Evolutionary conservation across 2,888 invertebrate species (phyloP).

Genomic region (Melieria picta): DNA sequence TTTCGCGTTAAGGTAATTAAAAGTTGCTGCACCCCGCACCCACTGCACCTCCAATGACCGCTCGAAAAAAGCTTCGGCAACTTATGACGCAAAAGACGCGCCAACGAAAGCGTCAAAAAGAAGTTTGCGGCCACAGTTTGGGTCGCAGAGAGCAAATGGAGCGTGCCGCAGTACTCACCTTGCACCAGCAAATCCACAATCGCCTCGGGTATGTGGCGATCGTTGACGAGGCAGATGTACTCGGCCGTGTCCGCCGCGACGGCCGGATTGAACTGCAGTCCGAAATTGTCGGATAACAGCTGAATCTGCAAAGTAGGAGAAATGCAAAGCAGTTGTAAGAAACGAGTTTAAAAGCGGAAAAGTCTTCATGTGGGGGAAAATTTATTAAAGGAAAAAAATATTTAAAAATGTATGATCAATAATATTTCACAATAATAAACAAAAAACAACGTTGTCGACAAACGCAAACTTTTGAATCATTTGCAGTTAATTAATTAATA

Average conservation of each 20-base stretch:
- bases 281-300: constrained; percentile 71
- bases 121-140: too few relatives aligned
- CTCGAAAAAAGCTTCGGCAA: too few relatives aligned
- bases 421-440: not conserved
- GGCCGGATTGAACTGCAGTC: constrained; percentile 73
- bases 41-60: too few relatives aligned
- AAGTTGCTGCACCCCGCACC: too few relatives aligned
- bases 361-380: not conserved
- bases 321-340: not conserved
- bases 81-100: too few relatives aligned
- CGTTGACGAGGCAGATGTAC: constrained; percentile 76
- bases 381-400: not conserved
- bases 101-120: too few relatives aligned
- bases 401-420: not conserved
- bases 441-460: not conserved
- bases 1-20: too few relatives aligned
- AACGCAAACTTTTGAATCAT: constrained; percentile 29
- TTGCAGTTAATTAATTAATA: constrained; percentile 30
- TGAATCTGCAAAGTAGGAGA: constrained; percentile 65
- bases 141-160: too few relatives aligned
- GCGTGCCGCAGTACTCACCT: constrained; percentile 68
- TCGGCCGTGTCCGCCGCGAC: constrained; percentile 73
- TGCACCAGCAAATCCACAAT: constrained; percentile 74
- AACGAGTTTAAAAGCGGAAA: not conserved
- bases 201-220: constrained; percentile 74